Percentiles rank a stretch among this genome's conserved stretches.
Evolutionary conservation across 2,888 invertebrate genomes (phyloP).

Genomic region (Philonicus albiceps): DNA sequence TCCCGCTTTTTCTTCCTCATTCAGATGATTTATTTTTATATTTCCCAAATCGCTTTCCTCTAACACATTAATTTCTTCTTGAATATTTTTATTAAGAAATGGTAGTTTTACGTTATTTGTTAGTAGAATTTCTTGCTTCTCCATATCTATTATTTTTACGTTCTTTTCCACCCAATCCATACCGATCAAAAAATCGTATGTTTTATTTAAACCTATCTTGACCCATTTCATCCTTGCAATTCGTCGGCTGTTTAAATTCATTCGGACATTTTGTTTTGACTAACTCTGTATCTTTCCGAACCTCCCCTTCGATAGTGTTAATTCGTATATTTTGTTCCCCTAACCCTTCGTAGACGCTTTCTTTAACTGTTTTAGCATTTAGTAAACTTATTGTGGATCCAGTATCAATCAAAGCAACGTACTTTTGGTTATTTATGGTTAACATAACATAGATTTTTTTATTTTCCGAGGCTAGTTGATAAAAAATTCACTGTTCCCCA

Average conservation of each 20-base stretch:
- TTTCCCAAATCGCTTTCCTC: conserved; percentile 9
- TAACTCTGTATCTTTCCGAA: conserved; percentile 32
- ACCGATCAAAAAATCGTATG: conserved; percentile 38
- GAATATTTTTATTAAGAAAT: conserved; percentile 23
- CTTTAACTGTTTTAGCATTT: neutral
- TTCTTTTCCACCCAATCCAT: conserved; percentile 41
- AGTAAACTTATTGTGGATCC: neutral
- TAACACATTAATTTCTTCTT: conserved; percentile 36
- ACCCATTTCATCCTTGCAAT: conserved; percentile 39
- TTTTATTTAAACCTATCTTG: conserved; percentile 35
- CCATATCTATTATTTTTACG: conserved; percentile 20
- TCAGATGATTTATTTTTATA: conserved; percentile 25
- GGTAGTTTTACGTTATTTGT: conserved; percentile 5
- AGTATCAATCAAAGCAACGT: neutral
- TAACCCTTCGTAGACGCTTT: neutral
- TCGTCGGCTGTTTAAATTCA: conserved; percentile 42
- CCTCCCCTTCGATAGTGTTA: neutral
- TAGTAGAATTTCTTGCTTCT: conserved; percentile 23
- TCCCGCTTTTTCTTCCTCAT: neutral
- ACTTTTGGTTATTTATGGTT: neutral
- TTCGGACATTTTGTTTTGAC: conserved; percentile 47
- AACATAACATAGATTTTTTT: neutral
- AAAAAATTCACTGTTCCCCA: neutral
- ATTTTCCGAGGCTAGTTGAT: neutral
- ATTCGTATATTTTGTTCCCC: neutral